Base-by-base conservation (phyloP, 2,888 invertebrate genomes). In the Eupithecia subfuscata region DNA sequence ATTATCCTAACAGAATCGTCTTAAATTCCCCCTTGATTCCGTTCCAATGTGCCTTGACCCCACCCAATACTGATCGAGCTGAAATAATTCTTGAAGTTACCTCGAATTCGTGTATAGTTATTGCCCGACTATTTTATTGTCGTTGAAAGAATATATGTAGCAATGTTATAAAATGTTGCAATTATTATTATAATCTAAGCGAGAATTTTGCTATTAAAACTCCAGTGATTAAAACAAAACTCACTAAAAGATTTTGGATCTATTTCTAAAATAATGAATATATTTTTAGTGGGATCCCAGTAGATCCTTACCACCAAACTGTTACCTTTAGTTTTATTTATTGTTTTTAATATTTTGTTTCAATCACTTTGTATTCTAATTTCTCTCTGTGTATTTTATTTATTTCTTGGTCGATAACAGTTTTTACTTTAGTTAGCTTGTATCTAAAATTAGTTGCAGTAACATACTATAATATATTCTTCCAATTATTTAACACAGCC, bases 391-490 rank as follows among this genome's bases (percentile, higher is more conserved):
- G 48, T 56, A n/a, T 30, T 14, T 37, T 68, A 65, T 69, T 37
- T 64, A 60, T 72, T 70, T 65, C 71, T 71, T 60, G 6, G 63
- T 74, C 2, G 22, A 34, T 74, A 77, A 74, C 60, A 48, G 4
- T 65, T 74, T 63, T 74, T 70, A 64, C 30, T 25, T 72, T 69
- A 65, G 69, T 74, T 69, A 67, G 71, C 52, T 48, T 68, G 18
- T 30, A 63, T 52, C 14, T 60, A 25, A 22, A 60, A 14, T 25
- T 12, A 71, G 73, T 80, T 80, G 79, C 79, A 80, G 79, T 79
- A 79, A 79, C 70, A 78, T 73, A 63, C 56, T 60, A 30, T 34
- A 8, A 56, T 60, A 60, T 60, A 25, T 22, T 22, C 11, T 9
- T 52, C 52, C 52, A 48, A 52, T 52, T 52, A 52, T 52, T 52